Percentiles rank a stretch among this genome's conserved stretches.
Conservation (phyloP, 35 echinoderm and acorn worm genomes). For the Eucidaris tribuloides region DNA sequence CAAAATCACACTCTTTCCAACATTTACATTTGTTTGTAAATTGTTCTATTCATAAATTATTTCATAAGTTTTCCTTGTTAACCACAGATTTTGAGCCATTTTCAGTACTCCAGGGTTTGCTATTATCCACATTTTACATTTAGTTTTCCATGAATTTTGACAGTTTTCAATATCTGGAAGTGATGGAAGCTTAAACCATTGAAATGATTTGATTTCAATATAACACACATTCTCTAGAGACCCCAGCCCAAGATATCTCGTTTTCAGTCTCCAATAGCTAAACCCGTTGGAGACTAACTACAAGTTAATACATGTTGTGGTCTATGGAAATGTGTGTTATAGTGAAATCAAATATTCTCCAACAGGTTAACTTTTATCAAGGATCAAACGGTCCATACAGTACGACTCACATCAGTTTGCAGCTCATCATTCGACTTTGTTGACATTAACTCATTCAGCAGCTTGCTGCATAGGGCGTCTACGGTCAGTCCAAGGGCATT, state of each 20-base stretch:
- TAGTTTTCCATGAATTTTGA: background rate
- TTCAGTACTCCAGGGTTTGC: background rate
- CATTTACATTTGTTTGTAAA: too few species aligned
- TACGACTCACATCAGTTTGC: slow-evolving; percentile 75
- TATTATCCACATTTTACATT: background rate
- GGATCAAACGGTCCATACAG: background rate
- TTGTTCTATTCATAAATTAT: too few species aligned
- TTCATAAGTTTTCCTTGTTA: background rate
- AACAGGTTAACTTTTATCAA: background rate
- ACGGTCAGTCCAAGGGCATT: slow-evolving; percentile 62
- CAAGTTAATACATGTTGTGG: too few species aligned
- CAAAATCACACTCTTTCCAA: too few species aligned
- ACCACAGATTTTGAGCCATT: background rate
- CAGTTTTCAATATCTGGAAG: background rate
- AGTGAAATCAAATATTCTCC: too few species aligned
- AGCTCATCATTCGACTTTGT: slow-evolving; percentile 86
- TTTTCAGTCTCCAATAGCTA: too few species aligned
- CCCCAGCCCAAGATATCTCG: too few species aligned
- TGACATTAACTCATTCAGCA: slow-evolving; percentile 71
- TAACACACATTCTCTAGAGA: too few species aligned
- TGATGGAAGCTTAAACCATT: background rate
- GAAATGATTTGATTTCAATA: too few species aligned
- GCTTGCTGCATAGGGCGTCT: slow-evolving; percentile 60
- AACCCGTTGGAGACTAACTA: background rate
- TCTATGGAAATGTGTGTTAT: too few species aligned